phyloP scores from a whole-genome alignment of 2,888 invertebrate species.

The Agrotis ipsilon region DNA sequence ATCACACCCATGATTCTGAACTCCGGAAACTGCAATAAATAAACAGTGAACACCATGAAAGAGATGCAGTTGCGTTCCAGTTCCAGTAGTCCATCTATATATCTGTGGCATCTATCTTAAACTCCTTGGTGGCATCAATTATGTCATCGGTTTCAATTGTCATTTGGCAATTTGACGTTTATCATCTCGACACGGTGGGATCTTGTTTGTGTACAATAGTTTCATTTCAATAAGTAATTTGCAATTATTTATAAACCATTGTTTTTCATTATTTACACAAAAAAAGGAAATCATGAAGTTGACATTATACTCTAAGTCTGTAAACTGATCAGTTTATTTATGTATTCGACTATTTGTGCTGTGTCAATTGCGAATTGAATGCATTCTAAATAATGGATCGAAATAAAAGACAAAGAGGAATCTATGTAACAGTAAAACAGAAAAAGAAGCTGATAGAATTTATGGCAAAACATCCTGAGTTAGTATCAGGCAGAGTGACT shows the following conservation, averaged over 20 bases:
- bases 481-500: slow-evolving; percentile 80
- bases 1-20: too few species aligned
- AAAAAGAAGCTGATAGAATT: slow-evolving; percentile 84
- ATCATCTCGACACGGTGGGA: too few species aligned
- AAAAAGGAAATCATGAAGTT: neutral
- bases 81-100: too few species aligned
- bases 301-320: too few species aligned
- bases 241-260: neutral
- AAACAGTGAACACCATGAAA: too few species aligned
- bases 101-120: too few species aligned
- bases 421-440: slow-evolving; percentile 80
- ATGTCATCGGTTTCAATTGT: neutral
- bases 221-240: neutral
- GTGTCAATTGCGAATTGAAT: slow-evolving; percentile 3
- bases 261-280: neutral
- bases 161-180: slow-evolving; percentile 14
- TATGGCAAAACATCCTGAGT: slow-evolving; percentile 81
- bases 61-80: slow-evolving; percentile 14
- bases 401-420: slow-evolving; percentile 76
- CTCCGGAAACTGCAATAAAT: too few species aligned
- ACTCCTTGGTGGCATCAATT: neutral
- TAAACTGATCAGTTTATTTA: neutral
- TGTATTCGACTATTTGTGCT: neutral
- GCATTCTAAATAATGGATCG: slow-evolving; percentile 73
- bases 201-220: neutral